A percentile compares a stretch with the other conserved stretches of the same genome.
These are phyloP conservation scores for Phoenicopterus ruber DNA, from an alignment of 2,113 vertebrate genomes.

Conservation along the genomic window DNA sequence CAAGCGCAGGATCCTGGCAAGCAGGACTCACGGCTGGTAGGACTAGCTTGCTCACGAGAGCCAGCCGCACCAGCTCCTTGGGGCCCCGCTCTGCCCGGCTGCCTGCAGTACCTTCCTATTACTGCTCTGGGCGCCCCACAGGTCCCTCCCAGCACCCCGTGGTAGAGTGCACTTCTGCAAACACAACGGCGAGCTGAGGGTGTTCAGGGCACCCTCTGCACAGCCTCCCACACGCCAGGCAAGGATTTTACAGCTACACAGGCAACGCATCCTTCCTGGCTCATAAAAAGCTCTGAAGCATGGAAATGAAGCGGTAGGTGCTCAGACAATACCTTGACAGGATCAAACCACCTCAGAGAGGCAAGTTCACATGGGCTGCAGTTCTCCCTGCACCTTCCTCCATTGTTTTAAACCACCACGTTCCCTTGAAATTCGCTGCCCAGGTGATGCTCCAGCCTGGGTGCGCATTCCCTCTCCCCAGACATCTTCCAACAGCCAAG, in stretches of 20 bases:
- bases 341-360: background rate
- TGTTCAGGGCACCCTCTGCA: background rate
- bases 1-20: background rate
- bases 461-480: background rate
- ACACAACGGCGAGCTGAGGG: background rate
- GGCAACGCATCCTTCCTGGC: background rate
- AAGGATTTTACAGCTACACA: background rate
- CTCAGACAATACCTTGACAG: background rate
- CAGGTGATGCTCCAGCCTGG: background rate
- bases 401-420: background rate
- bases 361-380: background rate
- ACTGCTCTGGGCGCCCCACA: background rate
- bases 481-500: background rate
- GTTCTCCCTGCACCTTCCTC: background rate
- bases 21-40: background rate
- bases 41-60: background rate
- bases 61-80: background rate
- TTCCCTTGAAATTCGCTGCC: background rate
- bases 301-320: background rate
- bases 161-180: background rate
- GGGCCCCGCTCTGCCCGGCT: background rate
- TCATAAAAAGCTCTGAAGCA: background rate
- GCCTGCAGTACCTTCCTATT: background rate
- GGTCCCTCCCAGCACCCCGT: background rate
- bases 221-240: background rate